Evolutionary conservation across 2,888 invertebrate genomes (phyloP).

Genomic region (Pheosia tremula): DNA sequence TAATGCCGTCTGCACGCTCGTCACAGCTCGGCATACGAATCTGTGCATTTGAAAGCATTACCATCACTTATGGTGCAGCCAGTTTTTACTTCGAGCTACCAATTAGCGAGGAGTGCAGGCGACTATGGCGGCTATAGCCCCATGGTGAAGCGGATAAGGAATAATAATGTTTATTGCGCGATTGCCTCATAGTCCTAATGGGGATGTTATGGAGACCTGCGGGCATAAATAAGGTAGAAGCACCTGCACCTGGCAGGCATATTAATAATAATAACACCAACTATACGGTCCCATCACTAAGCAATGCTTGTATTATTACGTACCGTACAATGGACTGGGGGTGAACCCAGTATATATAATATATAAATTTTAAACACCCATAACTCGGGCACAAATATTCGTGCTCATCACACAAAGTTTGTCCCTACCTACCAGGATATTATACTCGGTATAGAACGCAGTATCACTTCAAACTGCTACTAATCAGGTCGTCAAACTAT

Average conservation of each 20-base stretch:
- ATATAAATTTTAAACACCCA: too few species aligned
- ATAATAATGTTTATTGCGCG: not conserved
- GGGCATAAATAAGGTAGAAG: not conserved
- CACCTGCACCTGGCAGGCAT: not conserved
- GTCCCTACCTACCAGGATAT: too few species aligned
- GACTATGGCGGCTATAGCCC: not conserved
- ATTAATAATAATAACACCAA: too few species aligned
- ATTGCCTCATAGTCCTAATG: not conserved
- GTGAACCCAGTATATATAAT: too few species aligned
- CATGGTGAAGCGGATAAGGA: not conserved
- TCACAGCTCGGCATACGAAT: slow-evolving; percentile 73
- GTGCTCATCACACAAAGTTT: too few species aligned
- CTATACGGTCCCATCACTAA: too few species aligned
- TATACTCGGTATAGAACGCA: too few species aligned
- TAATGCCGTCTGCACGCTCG: slow-evolving; percentile 53
- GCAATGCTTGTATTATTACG: too few species aligned
- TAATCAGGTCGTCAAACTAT: too few species aligned
- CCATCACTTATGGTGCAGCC: slow-evolving; percentile 52
- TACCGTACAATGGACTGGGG: too few species aligned
- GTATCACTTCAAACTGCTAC: too few species aligned
- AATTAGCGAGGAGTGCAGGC: slow-evolving; percentile 52
- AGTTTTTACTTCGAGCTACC: slow-evolving; percentile 57
- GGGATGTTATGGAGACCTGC: not conserved
- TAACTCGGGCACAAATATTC: too few species aligned
- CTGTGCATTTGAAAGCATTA: slow-evolving; percentile 75